phyloP scores from a whole-genome alignment of 2,888 invertebrate species.

The Macaria liturata region DNA sequence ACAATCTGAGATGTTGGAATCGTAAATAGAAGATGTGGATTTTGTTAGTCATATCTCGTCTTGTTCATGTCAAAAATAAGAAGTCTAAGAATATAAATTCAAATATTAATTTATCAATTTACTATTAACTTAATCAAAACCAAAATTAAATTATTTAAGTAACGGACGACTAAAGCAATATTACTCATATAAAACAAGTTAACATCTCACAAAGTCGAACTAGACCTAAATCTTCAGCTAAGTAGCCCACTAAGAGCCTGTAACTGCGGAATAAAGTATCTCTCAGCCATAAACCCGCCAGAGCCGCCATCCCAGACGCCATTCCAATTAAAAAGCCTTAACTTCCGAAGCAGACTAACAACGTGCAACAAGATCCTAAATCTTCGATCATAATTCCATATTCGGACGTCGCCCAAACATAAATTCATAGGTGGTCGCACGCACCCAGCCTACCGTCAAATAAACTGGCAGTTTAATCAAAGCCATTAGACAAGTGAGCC shows the following conservation, averaged over 20 bases:
- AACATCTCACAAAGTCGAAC: no score
- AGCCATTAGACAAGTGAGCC: conserved; percentile 82
- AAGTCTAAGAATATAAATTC: no score
- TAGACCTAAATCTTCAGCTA: background rate
- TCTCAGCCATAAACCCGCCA: background rate
- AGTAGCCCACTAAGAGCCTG: background rate
- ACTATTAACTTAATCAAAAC: no score
- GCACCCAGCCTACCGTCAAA: conserved; percentile 81
- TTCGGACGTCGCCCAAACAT: conserved; percentile 73
- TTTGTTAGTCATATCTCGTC: no score
- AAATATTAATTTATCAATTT: no score
- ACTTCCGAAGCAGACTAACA: conserved; percentile 24
- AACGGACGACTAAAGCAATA: no score
- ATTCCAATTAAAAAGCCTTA: conserved; percentile 19
- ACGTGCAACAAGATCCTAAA: conserved; percentile 50
- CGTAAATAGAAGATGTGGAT: no score
- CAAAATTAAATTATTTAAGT: no score
- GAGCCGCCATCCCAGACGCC: background rate
- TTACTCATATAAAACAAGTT: no score
- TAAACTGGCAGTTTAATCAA: conserved; percentile 83
- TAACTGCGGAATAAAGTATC: no score
- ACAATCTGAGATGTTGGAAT: no score
- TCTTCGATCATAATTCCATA: conserved; percentile 73
- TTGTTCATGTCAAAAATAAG: no score
- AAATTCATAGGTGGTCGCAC: conserved; percentile 80